phyloP scores from a whole-genome alignment of 2,113 vertebrate species.

The Urocolius indicus region DNA sequence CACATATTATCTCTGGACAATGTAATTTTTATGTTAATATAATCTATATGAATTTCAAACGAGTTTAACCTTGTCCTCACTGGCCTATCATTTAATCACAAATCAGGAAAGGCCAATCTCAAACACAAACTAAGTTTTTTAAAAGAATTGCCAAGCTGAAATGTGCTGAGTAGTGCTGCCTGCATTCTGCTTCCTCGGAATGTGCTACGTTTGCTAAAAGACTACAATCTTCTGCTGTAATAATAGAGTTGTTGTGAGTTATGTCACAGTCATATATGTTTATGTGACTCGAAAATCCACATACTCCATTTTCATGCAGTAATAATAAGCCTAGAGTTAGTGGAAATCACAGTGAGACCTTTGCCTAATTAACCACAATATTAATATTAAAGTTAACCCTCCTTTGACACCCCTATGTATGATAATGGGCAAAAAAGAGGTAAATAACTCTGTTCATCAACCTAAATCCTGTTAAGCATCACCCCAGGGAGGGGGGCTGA shows the following conservation, averaged over 20 bases:
- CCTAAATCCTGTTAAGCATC: too few species aligned
- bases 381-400: too few species aligned
- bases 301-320: too few species aligned
- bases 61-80: neutral
- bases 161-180: neutral
- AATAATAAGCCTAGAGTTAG: too few species aligned
- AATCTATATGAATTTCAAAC: neutral
- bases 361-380: too few species aligned
- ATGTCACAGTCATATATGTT: neutral
- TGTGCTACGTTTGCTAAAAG: neutral
- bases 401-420: too few species aligned
- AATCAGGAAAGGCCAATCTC: conserved; percentile 7
- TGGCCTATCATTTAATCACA: neutral
- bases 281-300: too few species aligned
- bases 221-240: conserved; percentile 39
- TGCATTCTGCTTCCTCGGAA: conserved; percentile 1
- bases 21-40: neutral
- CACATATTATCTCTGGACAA: neutral
- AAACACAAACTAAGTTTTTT: conserved; percentile 29
- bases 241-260: conserved; percentile 28
- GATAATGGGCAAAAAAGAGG: too few species aligned
- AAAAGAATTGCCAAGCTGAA: neutral
- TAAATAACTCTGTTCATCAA: too few species aligned
- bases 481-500: too few species aligned
- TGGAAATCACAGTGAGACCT: too few species aligned